Percentiles rank a stretch among this genome's conserved stretches.
These are phyloP conservation scores for Drosophila suzukii DNA, from an alignment of 1,140 invertebrate genomes.

Conservation along the genomic window DNA sequence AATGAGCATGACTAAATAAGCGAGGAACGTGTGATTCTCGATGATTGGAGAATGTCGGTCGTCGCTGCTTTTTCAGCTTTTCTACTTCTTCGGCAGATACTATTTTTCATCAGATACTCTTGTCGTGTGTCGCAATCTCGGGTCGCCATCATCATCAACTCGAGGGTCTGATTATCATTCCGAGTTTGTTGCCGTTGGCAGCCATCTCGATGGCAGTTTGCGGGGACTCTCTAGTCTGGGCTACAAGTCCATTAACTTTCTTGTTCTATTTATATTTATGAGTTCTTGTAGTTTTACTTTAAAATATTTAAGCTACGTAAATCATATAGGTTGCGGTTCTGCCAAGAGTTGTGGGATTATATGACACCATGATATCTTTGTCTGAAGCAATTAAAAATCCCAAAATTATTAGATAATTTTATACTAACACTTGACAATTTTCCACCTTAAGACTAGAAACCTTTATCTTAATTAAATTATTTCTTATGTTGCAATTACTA, in stretches of 20 bases:
- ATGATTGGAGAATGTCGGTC: conserved; percentile 41
- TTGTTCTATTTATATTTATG: not conserved
- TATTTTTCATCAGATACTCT: conserved; percentile 14
- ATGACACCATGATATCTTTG: too few species aligned
- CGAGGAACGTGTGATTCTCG: conserved; percentile 35
- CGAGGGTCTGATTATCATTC: conserved; percentile 43
- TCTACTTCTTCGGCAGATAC: conserved; percentile 27
- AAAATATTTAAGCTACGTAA: too few species aligned
- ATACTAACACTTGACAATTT: too few species aligned
- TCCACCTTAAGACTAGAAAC: too few species aligned
- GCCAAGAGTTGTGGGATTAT: too few species aligned
- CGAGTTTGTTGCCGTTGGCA: conserved; percentile 51
- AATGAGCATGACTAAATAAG: conserved; percentile 35
- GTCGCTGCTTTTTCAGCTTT: conserved; percentile 1
- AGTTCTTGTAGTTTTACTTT: not conserved
- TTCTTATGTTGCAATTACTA: too few species aligned
- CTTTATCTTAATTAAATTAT: too few species aligned
- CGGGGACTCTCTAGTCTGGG: not conserved
- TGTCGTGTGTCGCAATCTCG: conserved; percentile 60
- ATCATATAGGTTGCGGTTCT: too few species aligned
- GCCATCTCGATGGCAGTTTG: conserved; percentile 33
- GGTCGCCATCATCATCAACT: conserved; percentile 46
- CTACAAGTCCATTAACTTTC: not conserved
- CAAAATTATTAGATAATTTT: too few species aligned
- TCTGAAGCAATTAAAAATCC: too few species aligned